Percentiles rank a stretch among this genome's conserved stretches.
These are phyloP conservation scores for Mustelus asterias DNA, from an alignment of 2,113 vertebrate genomes.

Conservation along the genomic window DNA sequence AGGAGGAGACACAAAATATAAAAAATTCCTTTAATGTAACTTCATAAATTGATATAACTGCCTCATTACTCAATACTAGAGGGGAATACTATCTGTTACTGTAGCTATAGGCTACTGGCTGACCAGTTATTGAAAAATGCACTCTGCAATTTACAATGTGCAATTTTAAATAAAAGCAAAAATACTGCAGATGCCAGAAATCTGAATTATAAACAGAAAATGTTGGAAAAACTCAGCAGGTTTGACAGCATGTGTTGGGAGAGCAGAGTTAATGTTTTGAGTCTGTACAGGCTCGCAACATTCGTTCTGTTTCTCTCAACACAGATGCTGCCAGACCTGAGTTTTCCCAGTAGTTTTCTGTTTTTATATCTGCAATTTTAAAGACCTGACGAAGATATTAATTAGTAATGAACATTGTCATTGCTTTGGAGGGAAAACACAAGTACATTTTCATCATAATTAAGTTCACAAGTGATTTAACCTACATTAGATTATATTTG, in stretches of 20 bases:
- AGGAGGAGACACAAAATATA: too few species aligned
- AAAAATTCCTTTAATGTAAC: neutral
- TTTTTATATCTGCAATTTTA: neutral
- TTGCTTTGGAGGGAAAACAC: neutral
- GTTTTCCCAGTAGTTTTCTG: too few species aligned
- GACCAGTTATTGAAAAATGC: neutral
- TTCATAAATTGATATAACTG: neutral
- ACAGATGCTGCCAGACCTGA: too few species aligned
- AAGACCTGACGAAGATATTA: neutral
- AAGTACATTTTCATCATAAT: neutral
- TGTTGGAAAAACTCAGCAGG: too few species aligned
- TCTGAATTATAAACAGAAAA: too few species aligned
- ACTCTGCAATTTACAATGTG: neutral
- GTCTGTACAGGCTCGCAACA: too few species aligned
- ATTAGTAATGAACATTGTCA: neutral
- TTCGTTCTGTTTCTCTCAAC: too few species aligned
- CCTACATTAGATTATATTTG: neutral
- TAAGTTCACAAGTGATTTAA: neutral
- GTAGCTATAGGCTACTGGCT: neutral
- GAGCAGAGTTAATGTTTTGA: too few species aligned
- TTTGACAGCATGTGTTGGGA: too few species aligned
- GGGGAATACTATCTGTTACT: neutral
- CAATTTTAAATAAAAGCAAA: neutral
- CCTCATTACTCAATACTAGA: neutral
- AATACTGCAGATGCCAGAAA: too few species aligned